Evolutionary conservation across 2,888 invertebrate genomes (phyloP), one percentile per base, ranked within the genome.

Genomic region (Eristalis arbustorum): DNA sequence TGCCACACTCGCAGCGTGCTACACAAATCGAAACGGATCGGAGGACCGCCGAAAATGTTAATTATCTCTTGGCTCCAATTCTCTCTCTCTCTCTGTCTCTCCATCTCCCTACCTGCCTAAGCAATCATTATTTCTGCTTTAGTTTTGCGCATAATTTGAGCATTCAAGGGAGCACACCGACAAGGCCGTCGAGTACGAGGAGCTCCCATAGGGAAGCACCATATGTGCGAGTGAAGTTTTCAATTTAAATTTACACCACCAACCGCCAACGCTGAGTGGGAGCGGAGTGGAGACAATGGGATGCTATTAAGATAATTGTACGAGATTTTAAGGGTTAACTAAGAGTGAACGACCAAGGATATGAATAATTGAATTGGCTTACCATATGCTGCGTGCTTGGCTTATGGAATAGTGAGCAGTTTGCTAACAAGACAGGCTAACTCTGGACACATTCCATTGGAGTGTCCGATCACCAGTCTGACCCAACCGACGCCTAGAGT

Each of bases 161-260:
- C 34, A 76, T 67, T 22, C 18, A 8, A 8, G 18, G 49, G 18
- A 18, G 49, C 49, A 49, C 1, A 8, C 8, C 31, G 10, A 8
- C 18, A 49, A n/a, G 18, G 13, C n/a, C 18, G 18, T 5, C 49
- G 14, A n/a, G 5, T 18, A 37, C 1, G 25, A 23, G 10, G 59
- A 59, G 25, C 25, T 28, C 18, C 59, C 13, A 5, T 5, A 59
- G 25, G 31, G n/a, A n/a, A 74, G 66, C 79, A 79, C 63, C 84
- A 79, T 68, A 79, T 84, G 79, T 59, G 78, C 66, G 56, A 71
- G 75, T 42, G 75, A 72, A 75, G 74, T 84, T 84, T 84, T 72
- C 75, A 84, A 84, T 84, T 79, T 72, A 79, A 84, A 68, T 75
- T 67, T 67, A 72, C 34, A 13, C 31, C 56, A 22, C 34, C 34